Evolutionary conservation across 1,140 invertebrate genomes (phyloP).

Genomic region (Cydia fagiglandana): DNA sequence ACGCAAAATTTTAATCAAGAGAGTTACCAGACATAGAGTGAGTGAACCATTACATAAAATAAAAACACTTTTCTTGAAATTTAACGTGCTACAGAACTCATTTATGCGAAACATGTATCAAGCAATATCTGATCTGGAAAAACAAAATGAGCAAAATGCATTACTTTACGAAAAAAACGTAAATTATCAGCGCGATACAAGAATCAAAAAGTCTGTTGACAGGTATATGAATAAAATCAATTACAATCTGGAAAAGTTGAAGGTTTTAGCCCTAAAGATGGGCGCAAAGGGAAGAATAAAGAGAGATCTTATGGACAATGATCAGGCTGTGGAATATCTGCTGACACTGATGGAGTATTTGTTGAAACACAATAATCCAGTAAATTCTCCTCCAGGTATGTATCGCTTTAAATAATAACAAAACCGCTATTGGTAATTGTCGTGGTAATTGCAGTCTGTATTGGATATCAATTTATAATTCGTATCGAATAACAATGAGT

Average conservation of each 20-base stretch:
- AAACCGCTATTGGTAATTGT: background rate
- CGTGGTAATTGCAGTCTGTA: too few species aligned
- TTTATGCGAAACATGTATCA: conserved; percentile 62
- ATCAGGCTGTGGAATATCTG: conserved; percentile 60
- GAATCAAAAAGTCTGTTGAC: conserved; percentile 39
- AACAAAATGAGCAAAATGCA: conserved; percentile 33
- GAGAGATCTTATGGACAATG: conserved; percentile 47
- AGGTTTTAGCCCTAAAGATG: conserved; percentile 47
- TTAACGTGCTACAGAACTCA: conserved; percentile 59
- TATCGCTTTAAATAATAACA: conserved; percentile 3
- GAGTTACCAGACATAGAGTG: conserved; percentile 32
- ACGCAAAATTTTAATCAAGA: conserved; percentile 37
- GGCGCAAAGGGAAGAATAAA: conserved; percentile 48
- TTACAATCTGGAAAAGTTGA: conserved; percentile 58
- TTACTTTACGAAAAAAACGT: conserved; percentile 40
- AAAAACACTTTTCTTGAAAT: conserved; percentile 51
- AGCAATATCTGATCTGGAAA: conserved; percentile 47
- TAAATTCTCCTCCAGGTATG: conserved; percentile 52
- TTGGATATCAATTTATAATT: too few species aligned
- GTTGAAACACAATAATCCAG: conserved; percentile 53
- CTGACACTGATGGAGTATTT: conserved; percentile 67
- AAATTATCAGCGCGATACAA: conserved; percentile 34
- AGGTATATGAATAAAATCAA: conserved; percentile 57
- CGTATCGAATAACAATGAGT: too few species aligned
- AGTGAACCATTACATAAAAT: conserved; percentile 43